Evolutionary conservation across 1,140 invertebrate genomes (phyloP).

Genomic region (Phortica variegata): DNA sequence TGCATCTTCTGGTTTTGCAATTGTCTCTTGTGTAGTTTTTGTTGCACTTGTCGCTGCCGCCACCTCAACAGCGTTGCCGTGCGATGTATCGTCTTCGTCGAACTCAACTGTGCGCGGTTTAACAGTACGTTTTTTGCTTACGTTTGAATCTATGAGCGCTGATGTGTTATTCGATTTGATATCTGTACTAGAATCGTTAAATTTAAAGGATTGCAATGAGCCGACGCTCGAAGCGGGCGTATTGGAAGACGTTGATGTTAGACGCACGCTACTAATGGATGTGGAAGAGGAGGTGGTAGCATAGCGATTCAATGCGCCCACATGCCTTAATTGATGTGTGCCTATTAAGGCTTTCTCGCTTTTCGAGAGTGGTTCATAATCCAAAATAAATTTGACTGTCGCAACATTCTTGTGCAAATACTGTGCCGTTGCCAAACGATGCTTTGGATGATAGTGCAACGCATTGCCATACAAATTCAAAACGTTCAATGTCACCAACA

Average conservation of each 20-base stretch:
- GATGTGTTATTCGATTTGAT: conserved; percentile 14
- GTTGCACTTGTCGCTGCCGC: background rate
- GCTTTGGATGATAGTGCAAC: conserved; percentile 62
- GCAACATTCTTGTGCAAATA: conserved; percentile 63
- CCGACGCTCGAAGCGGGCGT: conserved; percentile 46
- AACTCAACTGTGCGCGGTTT: conserved; percentile 47
- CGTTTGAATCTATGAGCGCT: too few species aligned
- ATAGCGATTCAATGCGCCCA: conserved; percentile 22
- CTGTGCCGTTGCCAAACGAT: conserved; percentile 60
- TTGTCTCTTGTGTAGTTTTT: background rate
- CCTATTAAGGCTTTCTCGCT: conserved; percentile 59
- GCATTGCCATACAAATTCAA: conserved; percentile 66
- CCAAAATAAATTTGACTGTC: conserved; percentile 63
- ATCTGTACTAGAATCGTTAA: conserved; percentile 22
- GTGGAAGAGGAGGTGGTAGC: conserved; percentile 16
- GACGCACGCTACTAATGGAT: conserved; percentile 32
- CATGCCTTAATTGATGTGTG: conserved; percentile 36
- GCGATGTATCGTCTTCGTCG: conserved; percentile 10
- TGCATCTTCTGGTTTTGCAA: conserved; percentile 8
- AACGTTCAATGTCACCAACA: conserved; percentile 60
- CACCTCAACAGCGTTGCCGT: conserved; percentile 7
- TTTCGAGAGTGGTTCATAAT: conserved; percentile 60
- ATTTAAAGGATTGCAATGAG: conserved; percentile 32
- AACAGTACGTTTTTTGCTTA: conserved; percentile 15
- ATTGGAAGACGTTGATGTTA: conserved; percentile 14